A percentile compares a stretch with the other conserved stretches of the same genome.
Evolutionary conservation across 2,113 vertebrate genomes (phyloP).

Genomic region (Benitochromis conjunctus): DNA sequence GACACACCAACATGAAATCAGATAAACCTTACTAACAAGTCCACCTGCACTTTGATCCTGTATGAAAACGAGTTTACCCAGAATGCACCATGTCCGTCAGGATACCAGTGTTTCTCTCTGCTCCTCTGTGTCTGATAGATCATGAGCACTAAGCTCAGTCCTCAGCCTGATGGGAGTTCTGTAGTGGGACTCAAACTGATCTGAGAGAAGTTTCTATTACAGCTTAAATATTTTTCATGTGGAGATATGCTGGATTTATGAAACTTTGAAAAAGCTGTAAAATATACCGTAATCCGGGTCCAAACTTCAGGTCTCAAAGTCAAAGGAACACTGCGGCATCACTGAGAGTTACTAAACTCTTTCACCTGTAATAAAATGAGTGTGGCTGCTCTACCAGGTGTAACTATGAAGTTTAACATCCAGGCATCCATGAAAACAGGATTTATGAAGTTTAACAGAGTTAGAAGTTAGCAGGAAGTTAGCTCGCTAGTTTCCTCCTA

Average conservation of each 20-base stretch:
- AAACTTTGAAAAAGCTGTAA: not conserved
- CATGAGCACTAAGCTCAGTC: not conserved
- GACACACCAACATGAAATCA: not conserved
- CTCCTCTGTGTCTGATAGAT: not conserved
- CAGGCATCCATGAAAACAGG: too few species aligned
- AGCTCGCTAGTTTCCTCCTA: too few species aligned
- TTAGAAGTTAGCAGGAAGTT: too few species aligned
- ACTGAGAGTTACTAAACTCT: too few species aligned
- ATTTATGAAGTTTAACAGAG: too few species aligned
- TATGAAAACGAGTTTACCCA: not conserved
- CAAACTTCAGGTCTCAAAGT: too few species aligned
- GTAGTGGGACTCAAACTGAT: not conserved
- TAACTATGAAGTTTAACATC: too few species aligned
- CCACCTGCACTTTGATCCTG: not conserved
- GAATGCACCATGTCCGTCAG: not conserved
- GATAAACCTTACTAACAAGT: not conserved
- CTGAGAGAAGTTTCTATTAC: not conserved
- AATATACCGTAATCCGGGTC: too few species aligned
- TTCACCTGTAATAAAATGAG: too few species aligned
- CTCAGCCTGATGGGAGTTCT: not conserved
- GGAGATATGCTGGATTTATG: not conserved
- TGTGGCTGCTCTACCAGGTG: too few species aligned
- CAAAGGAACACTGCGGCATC: too few species aligned
- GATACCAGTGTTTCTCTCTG: not conserved
- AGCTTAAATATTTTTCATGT: not conserved